These are phyloP conservation scores for Paradoxurus hermaphroditus DNA, from an alignment of 2,113 vertebrate species.

Conservation along the genomic window DNA sequence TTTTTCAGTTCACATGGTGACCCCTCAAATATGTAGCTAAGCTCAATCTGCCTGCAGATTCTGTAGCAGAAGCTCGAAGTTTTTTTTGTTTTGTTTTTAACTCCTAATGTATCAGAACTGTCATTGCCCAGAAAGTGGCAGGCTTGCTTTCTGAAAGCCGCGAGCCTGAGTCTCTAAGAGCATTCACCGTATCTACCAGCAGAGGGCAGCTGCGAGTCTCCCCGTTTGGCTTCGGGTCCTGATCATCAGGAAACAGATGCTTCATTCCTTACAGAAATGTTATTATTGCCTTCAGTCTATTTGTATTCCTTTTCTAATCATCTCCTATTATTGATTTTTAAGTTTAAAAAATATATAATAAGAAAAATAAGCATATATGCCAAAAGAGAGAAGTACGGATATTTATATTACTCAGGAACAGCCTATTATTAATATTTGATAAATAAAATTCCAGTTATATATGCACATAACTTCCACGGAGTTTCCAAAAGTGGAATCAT, in stretches of 20 bases:
- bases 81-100: background rate
- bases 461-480: background rate
- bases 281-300: background rate
- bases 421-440: background rate
- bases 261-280: background rate
- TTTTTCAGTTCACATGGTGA: background rate
- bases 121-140: background rate
- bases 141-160: background rate
- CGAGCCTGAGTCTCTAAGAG: rapidly evolving
- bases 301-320: background rate
- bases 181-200: background rate
- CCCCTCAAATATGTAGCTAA: background rate
- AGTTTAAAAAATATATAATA: background rate
- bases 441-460: background rate
- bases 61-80: background rate
- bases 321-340: background rate
- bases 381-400: background rate
- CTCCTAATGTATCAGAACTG: background rate
- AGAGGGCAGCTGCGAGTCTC: background rate
- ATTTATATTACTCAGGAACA: background rate
- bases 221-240: background rate
- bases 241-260: rapidly evolving
- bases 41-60: background rate
- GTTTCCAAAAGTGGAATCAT: background rate
- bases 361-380: background rate